These are phyloP conservation scores for Spea multiplicata DNA, from an alignment of 2,113 vertebrate genomes.

Conservation along the genomic window DNA sequence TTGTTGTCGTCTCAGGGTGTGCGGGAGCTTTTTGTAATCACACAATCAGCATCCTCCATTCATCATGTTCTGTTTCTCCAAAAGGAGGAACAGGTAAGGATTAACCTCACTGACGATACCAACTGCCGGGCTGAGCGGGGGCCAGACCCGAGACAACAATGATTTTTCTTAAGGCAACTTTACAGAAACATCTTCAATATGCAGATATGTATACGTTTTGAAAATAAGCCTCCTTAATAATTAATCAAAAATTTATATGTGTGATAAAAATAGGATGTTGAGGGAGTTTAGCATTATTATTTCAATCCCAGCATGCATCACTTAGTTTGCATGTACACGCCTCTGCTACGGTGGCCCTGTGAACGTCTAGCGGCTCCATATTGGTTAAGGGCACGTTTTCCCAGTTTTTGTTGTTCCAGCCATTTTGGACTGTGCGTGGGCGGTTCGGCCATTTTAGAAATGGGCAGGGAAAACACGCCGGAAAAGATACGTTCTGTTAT, in stretches of 20 bases:
- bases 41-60: slow-evolving; percentile 56
- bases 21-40: slow-evolving; percentile 57
- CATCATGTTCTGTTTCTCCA: slow-evolving; percentile 59
- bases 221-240: neutral
- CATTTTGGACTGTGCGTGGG: too few species aligned
- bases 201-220: neutral
- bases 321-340: too few species aligned
- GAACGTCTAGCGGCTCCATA: too few species aligned
- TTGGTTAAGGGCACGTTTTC: too few species aligned
- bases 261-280: too few species aligned
- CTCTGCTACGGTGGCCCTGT: too few species aligned
- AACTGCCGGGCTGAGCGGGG: accelerated
- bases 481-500: too few species aligned
- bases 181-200: neutral
- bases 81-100: slow-evolving; percentile 64
- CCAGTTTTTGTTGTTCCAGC: too few species aligned
- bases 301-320: too few species aligned
- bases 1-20: slow-evolving; percentile 49
- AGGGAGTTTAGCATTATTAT: too few species aligned
- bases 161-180: accelerated
- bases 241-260: neutral
- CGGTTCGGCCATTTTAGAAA: too few species aligned
- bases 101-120: slow-evolving; percentile 61
- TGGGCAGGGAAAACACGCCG: too few species aligned
- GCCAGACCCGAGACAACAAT: accelerated